phyloP scores from a whole-genome alignment of 1,140 invertebrate genomes.

The Yoshiicerus persimilis region DNA sequence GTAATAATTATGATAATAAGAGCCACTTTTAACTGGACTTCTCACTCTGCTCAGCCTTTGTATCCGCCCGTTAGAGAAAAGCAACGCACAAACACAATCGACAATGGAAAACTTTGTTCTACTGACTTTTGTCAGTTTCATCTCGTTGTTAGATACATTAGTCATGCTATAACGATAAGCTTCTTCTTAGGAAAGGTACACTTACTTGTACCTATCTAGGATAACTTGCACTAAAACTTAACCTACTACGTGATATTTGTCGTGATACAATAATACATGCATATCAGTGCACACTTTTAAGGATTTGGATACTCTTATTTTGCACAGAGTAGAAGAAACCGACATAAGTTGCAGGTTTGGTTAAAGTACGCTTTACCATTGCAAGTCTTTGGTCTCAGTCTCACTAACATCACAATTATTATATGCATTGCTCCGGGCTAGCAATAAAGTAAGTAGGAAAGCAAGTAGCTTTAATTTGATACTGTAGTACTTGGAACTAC shows the following conservation, averaged over 20 bases:
- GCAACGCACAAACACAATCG: background rate
- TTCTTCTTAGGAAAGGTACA: background rate
- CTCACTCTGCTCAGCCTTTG: background rate
- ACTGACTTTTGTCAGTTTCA: background rate
- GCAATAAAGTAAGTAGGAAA: background rate
- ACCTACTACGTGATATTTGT: background rate
- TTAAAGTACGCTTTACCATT: background rate
- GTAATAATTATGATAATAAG: background rate
- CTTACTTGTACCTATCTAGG: background rate
- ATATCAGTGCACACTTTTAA: background rate
- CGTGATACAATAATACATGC: background rate
- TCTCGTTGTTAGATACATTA: background rate
- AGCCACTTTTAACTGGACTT: constrained; percentile 4
- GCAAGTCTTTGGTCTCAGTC: background rate
- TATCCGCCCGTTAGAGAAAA: background rate
- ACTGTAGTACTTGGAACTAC: background rate
- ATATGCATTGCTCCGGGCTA: background rate
- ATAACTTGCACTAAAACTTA: background rate
- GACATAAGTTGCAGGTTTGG: background rate
- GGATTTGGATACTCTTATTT: background rate
- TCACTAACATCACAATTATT: background rate
- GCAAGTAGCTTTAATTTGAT: background rate
- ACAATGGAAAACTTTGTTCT: background rate
- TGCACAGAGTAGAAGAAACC: background rate
- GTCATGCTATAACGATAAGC: background rate